These are phyloP conservation scores for Lysiphlebus fabarum DNA, from an alignment of 1,140 invertebrate species.

Conservation along the genomic window DNA sequence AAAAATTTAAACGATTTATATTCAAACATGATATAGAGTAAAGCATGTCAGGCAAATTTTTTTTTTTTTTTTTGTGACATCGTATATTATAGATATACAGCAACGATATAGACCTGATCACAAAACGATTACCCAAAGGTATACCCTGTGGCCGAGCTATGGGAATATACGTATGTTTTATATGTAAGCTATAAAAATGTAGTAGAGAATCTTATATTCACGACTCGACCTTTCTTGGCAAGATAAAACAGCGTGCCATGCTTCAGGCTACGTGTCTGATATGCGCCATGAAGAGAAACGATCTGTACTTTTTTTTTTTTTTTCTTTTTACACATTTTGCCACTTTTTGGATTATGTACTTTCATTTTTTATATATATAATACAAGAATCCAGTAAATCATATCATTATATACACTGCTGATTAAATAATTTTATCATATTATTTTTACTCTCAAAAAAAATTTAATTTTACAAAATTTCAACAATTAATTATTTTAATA, in stretches of 20 bases:
- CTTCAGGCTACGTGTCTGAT: slow-evolving; percentile 16
- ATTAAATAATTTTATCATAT: no score
- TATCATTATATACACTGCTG: no score
- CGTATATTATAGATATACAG: slow-evolving; percentile 1
- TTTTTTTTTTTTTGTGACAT: slow-evolving; percentile 2
- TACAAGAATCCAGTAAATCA: no score
- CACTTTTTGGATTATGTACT: no score
- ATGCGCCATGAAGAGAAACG: slow-evolving; percentile 2
- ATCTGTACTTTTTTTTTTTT: background rate
- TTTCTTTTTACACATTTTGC: slow-evolving; percentile 23
- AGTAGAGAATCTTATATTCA: slow-evolving; percentile 31
- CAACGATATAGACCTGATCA: slow-evolving; percentile 14
- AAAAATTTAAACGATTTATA: no score
- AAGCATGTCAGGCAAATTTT: background rate
- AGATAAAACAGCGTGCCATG: slow-evolving; percentile 31
- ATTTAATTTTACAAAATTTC: no score
- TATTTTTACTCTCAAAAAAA: no score
- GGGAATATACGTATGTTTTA: slow-evolving; percentile 24
- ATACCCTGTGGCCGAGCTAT: background rate
- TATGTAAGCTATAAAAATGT: slow-evolving; percentile 36
- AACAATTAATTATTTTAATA: no score
- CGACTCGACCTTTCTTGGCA: slow-evolving; percentile 24
- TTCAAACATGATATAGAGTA: no score
- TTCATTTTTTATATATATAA: no score
- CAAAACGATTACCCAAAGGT: slow-evolving; percentile 21